Evolutionary conservation across 1,140 invertebrate genomes (phyloP).

Genomic region (Bombus huntii): DNA sequence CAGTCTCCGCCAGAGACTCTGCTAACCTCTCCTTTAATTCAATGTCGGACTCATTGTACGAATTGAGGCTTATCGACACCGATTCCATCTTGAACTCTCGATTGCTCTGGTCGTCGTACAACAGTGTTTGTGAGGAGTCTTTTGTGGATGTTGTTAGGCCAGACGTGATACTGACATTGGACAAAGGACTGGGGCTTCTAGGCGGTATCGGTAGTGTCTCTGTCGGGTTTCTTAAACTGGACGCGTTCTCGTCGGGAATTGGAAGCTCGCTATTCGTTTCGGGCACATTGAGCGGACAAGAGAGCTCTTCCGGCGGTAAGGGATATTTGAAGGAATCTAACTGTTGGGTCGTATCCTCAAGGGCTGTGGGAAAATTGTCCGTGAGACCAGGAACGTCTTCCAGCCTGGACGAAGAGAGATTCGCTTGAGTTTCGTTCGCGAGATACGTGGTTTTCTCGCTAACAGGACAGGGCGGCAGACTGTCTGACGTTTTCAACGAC

Average conservation of each 20-base stretch:
- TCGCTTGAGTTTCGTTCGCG: conserved; percentile 11
- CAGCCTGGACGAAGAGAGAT: conserved; percentile 6
- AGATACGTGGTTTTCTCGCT: background rate
- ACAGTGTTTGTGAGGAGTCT: conserved; percentile 66
- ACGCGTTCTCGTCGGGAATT: conserved; percentile 38
- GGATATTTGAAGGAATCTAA: conserved; percentile 53
- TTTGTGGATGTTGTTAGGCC: conserved; percentile 64
- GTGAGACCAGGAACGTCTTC: conserved; percentile 30
- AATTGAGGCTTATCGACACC: conserved; percentile 66
- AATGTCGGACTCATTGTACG: conserved; percentile 71
- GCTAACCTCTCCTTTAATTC: conserved; percentile 73
- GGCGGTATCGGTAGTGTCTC: conserved; percentile 67
- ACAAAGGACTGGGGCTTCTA: conserved; percentile 63
- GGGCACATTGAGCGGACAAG: conserved; percentile 38
- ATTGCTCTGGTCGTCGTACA: conserved; percentile 64
- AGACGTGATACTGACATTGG: conserved; percentile 49
- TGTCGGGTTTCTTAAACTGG: conserved; percentile 48
- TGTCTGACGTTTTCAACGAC: background rate
- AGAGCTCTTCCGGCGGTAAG: conserved; percentile 65
- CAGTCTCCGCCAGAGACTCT: conserved; percentile 62
- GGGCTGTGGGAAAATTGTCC: conserved; percentile 55
- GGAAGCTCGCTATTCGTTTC: conserved; percentile 31
- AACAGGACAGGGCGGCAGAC: background rate
- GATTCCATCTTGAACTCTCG: conserved; percentile 68
- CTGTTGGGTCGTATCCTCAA: conserved; percentile 5